Conservation (phyloP, 2,113 vertebrate genomes). For the Ceyx cyanopectus region DNA sequence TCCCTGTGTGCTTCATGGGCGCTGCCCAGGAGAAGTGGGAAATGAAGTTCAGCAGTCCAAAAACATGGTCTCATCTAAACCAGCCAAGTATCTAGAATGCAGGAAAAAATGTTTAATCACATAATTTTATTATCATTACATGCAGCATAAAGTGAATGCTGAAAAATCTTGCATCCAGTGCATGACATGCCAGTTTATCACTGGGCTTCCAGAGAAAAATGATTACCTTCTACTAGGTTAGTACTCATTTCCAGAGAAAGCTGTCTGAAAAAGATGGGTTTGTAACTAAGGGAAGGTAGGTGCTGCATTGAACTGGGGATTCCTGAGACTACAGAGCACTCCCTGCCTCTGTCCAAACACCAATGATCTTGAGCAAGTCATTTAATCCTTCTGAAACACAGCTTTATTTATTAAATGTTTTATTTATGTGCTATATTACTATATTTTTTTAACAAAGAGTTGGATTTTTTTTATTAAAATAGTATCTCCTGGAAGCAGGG, state of each 20-base stretch:
- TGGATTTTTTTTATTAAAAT: neutral
- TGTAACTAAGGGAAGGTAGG: neutral
- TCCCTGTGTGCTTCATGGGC: accelerated
- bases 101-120: neutral
- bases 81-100: neutral
- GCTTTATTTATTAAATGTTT: neutral
- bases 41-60: neutral
- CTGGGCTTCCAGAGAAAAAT: neutral
- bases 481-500: neutral
- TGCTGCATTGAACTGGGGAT: accelerated
- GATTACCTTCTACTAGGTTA: neutral
- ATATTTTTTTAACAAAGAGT: neutral
- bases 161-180: neutral
- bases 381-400: neutral
- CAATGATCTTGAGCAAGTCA: neutral
- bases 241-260: neutral
- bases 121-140: neutral
- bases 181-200: neutral
- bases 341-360: neutral
- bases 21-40: neutral
- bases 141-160: neutral
- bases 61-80: neutral
- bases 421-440: neutral
- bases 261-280: neutral
- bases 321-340: neutral